Evolutionary conservation across 2,797 vertebrate genomes (phyloP), one percentile per base, ranked within the genome.

Genomic region (Capromys pilorides): DNA sequence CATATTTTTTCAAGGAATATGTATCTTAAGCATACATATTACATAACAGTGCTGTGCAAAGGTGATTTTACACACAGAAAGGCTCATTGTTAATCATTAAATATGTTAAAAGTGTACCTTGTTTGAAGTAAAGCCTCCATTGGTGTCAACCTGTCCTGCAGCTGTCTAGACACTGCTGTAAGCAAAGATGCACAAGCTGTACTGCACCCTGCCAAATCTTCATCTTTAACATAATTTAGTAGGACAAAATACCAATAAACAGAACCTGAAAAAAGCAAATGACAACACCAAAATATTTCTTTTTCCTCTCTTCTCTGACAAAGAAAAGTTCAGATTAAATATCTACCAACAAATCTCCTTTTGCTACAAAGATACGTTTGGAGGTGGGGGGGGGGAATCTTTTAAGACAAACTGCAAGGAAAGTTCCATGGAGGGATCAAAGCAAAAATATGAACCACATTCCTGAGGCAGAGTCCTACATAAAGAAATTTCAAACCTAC

Each of bases 181-280:
- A 99, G 99, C 96, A 99, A 93, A 18, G 99, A 98, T 8, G 99
- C 99, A 94, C 99, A 99, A 87, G 99, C 97, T 0, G 99, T 99
- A 96, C 99, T 99, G 97, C 99, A 99, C 51, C 98, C 98, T 12
- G 99, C 99, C 97, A 99, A 95, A 97, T 99, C 99, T 98, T 99
- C 99, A 96, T 99, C 99, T 98, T 99, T 99, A 39, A 99, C 99
- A 2, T 99, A 99, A 98, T 99, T 99, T 97, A 99, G 98, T 96
- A 99, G 97, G 31, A 99, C 99, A 97, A 99, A 99, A 98, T 99
- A 99, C 99, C 99, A 99, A 96, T 99, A 99, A 33, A 99, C 99
- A 1, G 99, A 99, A 81, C 99, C 99, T 99, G 96, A 51, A 94
- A 93, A 93, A 82, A 92, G 39, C n/a, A 91, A 41, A 28, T 6